Base-by-base conservation (phyloP, 2,113 vertebrate species). In the Tamias sibiricus region DNA sequence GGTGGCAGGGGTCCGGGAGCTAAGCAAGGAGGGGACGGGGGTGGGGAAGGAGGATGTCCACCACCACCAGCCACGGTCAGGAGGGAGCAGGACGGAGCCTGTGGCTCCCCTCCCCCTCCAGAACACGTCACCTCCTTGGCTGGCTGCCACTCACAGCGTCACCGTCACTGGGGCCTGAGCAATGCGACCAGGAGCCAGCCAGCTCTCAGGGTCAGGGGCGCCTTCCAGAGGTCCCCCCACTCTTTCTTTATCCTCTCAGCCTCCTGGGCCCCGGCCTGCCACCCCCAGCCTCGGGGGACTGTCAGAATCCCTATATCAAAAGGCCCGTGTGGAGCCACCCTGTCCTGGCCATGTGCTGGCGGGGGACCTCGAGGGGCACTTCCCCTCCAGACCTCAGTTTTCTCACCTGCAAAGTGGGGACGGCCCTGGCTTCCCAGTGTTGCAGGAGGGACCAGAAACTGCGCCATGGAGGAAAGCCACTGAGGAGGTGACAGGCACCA, bases 121-220 rank as follows among this genome's bases (percentile, higher is more conserved):
- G 74, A 19, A 6, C 64, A 26, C 0, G 8, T 14, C 22, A 3
- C 40, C n/a, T 22, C 32, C 54, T 16, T 11, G 42, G 42, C 74
- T 8, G 1, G 17, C 26, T 13, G 17, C 76, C 1, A 0, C 59
- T 2, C 37, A 16, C 13, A 1, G 32, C 76, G 0, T 9, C 11
- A 24, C 77, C 62, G n/a, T n/a, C 17, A 4, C n/a, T n/a, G n/a
- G n/a, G 30, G 19, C 71, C n/a, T 47, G 37, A 71, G 79, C 66
- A 6, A 4, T 6, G 0, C 0, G 1, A 4, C 66, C 14, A 30
- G 66, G 28, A 26, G 9, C 13, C 14, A 2, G 9, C 4, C 30
- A 13, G 72, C 49, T 37, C 69, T 37, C 2, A 4, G 75, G 75
- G 20, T 32, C 9, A 17, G 37, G 16, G 22, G 40, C 35, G 3